phyloP scores from a whole-genome alignment of 2,888 invertebrate species.

The Fragum whitleyi region DNA sequence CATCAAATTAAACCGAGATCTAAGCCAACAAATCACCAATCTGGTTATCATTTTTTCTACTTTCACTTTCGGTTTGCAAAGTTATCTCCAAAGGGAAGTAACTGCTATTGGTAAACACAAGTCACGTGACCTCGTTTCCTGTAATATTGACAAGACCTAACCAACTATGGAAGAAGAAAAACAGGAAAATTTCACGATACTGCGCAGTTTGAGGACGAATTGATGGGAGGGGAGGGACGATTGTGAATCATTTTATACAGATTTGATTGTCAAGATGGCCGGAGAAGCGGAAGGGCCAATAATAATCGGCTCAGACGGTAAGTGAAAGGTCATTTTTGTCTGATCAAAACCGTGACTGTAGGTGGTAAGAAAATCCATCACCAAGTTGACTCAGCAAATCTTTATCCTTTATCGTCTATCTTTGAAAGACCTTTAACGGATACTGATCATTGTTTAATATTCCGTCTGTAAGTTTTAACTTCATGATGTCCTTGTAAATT shows the following conservation, averaged over 20 bases:
- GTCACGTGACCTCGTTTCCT: slow-evolving; percentile 49
- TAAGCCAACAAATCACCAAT: too few species aligned
- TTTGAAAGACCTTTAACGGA: too few species aligned
- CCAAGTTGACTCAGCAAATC: background rate
- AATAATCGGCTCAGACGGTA: slow-evolving; percentile 56
- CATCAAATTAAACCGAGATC: too few species aligned
- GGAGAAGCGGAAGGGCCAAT: slow-evolving; percentile 43
- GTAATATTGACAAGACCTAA: slow-evolving; percentile 39
- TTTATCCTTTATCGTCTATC: background rate
- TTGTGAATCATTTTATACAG: background rate
- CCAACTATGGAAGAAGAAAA: slow-evolving; percentile 13
- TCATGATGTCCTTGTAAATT: too few species aligned
- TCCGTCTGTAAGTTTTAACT: too few species aligned
- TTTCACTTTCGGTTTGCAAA: slow-evolving; percentile 5
- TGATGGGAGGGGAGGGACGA: background rate
- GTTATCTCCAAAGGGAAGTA: slow-evolving; percentile 4
- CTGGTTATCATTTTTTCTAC: too few species aligned
- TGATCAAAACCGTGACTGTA: background rate
- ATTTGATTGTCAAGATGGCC: slow-evolving; percentile 25
- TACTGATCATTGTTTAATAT: too few species aligned
- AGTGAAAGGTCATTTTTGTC: slow-evolving; percentile 23
- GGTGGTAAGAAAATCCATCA: background rate
- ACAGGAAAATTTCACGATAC: slow-evolving; percentile 7
- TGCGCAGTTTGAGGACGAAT: slow-evolving; percentile 3
- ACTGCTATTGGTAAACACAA: slow-evolving; percentile 26